These are phyloP conservation scores for Nanorana parkeri DNA, from an alignment of 2,113 vertebrate genomes.

Conservation along the genomic window DNA sequence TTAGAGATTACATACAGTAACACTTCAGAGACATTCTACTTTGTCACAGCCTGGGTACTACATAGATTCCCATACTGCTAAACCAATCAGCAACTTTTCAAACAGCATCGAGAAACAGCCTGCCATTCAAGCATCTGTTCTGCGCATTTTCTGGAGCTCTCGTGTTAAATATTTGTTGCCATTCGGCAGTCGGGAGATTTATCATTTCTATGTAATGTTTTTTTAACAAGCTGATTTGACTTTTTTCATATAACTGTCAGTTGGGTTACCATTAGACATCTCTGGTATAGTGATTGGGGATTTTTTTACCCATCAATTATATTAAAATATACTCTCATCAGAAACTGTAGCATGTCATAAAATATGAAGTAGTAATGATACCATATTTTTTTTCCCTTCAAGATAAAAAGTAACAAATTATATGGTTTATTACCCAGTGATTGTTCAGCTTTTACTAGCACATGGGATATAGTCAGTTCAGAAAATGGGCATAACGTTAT, in stretches of 20 bases:
- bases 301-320: not conserved
- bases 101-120: conserved; percentile 52
- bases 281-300: no score
- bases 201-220: not conserved
- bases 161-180: conserved; percentile 38
- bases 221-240: not conserved
- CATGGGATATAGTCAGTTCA: no score
- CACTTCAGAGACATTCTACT: not conserved
- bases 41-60: conserved; percentile 22
- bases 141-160: conserved; percentile 16
- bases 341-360: not conserved
- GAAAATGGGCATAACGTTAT: no score
- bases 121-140: conserved; percentile 56
- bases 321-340: not conserved
- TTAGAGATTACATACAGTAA: conserved; percentile 41
- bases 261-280: not conserved
- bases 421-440: no score
- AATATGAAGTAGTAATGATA: not conserved
- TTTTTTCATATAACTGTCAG: not conserved
- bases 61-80: conserved; percentile 38
- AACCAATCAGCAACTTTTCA: conserved; percentile 54
- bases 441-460: no score
- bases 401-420: no score
- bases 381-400: no score
- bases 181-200: conserved; percentile 1